Percentiles rank a stretch among this genome's conserved stretches.
Conservation (phyloP, 2,797 vertebrate species). For the Typhlichthys subterraneus region DNA sequence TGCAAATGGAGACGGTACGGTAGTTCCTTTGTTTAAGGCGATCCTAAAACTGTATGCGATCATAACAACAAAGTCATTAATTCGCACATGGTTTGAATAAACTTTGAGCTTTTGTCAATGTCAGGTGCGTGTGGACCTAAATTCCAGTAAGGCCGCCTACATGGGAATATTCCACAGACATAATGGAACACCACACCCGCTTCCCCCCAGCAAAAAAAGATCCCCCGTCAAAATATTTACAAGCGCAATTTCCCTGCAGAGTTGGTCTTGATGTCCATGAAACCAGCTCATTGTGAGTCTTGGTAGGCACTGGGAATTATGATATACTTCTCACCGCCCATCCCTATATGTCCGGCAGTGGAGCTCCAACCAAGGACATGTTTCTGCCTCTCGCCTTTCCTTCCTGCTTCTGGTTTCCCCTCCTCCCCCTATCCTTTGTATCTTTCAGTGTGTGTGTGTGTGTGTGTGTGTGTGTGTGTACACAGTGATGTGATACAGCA, state of each 20-base stretch:
- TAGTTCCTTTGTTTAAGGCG: too few species aligned
- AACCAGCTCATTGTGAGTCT: conserved; percentile 35
- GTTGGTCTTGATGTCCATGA: conserved; percentile 33
- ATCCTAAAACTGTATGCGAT: too few species aligned
- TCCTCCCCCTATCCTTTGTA: not conserved
- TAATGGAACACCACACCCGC: conserved; percentile 15
- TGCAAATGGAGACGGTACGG: too few species aligned
- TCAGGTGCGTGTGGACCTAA: not conserved
- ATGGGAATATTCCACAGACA: conserved; percentile 42
- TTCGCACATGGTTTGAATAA: too few species aligned
- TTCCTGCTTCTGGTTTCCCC: not conserved
- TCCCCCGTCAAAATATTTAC: conserved; percentile 26
- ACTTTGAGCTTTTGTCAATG: not conserved
- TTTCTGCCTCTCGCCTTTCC: conserved; percentile 11
- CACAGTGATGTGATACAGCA: not conserved
- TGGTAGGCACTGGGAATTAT: conserved; percentile 27
- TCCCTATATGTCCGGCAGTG: conserved; percentile 28
- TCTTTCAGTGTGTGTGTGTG: not conserved
- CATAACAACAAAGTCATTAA: too few species aligned
- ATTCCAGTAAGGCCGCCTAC: conserved; percentile 23
- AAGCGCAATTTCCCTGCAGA: conserved; percentile 31
- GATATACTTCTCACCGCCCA: conserved; percentile 12
- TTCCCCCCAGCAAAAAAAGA: conserved; percentile 18
- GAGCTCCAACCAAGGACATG: too few species aligned
- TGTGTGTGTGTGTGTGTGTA: conserved; percentile 2